Evolutionary conservation across 1,140 invertebrate genomes (phyloP), one percentile per base, ranked within the genome.

Genomic region (Paraescarpia echinospica): DNA sequence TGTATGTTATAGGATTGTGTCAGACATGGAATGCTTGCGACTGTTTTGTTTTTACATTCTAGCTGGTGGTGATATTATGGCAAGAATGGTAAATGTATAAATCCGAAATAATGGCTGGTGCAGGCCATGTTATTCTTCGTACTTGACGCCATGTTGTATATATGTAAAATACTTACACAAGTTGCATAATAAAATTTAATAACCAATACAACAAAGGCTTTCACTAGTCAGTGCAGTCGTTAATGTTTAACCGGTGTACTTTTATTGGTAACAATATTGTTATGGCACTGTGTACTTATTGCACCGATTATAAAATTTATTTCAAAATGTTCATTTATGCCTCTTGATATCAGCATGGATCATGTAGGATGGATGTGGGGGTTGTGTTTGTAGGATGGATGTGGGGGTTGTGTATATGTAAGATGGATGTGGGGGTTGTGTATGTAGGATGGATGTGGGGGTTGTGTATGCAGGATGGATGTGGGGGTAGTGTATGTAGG

Each of bases 151-250:
- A 27, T 77, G 59, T 77, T 77, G 59, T 77, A 77, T 18, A 77
- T 77, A 77, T 27, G 59, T 77, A 77, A 77, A 77, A 77, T 77
- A 77, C 59, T 77, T 77, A 77, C 59, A 77, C 59, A 77, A 77
- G 59, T 77, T 31, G 59, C 59, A 77, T 77, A 77, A 77, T 77
- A 77, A 77, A 77, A 77, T 27, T 12, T 77, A 77, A 77, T 77
- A 77, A 77, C 4, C 18, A 77, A 77, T 22, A 41, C 41, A 41
- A 41, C 22, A 27, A 77, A 77, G 59, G 27, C 27, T 77, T 77
- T 77, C 59, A 77, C 27, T 22, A 27, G 59, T 77, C 59, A 77
- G 59, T 77, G 59, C 22, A 27, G 59, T 31, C 22, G 22, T 77
- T 77, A 27, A 51, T 77, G 8, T 77, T 27, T 77, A 31, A 77